Evolutionary conservation across 2,113 vertebrate genomes (phyloP).

Genomic region (Shinisaurus crocodilurus): DNA sequence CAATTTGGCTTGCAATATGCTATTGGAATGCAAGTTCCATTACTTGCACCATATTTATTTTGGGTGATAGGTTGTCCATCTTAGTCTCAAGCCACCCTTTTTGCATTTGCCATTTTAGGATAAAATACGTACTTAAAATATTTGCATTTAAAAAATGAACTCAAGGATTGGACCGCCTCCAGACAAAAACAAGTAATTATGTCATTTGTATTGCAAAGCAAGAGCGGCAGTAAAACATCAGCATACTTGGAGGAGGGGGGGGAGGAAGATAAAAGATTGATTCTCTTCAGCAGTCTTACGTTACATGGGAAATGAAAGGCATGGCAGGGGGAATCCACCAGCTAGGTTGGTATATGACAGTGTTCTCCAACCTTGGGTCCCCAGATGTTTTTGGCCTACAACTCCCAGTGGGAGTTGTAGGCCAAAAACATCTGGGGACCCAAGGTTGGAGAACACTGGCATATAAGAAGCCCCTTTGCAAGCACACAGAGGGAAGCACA

Average conservation of each 20-base stretch:
- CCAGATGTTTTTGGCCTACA: no score
- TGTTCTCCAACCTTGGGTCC: no score
- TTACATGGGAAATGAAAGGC: constrained; percentile 68
- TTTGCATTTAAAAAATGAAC: constrained; percentile 87
- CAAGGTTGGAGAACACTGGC: no score
- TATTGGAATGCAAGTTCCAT: constrained; percentile 79
- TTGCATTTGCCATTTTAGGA: constrained; percentile 81
- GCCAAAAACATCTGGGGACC: no score
- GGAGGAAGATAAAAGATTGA: constrained; percentile 68
- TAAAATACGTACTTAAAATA: constrained; percentile 85
- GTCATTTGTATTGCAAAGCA: constrained; percentile 85
- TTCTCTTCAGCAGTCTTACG: constrained; percentile 70
- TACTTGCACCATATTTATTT: constrained; percentile 76
- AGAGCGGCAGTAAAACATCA: constrained; percentile 74
- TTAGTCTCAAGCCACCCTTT: constrained; percentile 74
- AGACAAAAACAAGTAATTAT: constrained; percentile 83
- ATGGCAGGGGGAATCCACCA: constrained; percentile 58
- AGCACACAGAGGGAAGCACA: constrained; percentile 19
- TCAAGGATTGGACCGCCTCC: constrained; percentile 77
- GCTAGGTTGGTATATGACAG: constrained; percentile 58
- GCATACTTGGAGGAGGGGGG: constrained; percentile 54
- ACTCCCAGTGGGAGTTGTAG: no score
- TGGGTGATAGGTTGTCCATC: constrained; percentile 74
- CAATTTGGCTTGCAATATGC: constrained; percentile 72
- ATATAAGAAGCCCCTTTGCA: constrained; percentile 38